Conservation (phyloP, 2,888 invertebrate species). For the Rugalucina vietnamica region DNA sequence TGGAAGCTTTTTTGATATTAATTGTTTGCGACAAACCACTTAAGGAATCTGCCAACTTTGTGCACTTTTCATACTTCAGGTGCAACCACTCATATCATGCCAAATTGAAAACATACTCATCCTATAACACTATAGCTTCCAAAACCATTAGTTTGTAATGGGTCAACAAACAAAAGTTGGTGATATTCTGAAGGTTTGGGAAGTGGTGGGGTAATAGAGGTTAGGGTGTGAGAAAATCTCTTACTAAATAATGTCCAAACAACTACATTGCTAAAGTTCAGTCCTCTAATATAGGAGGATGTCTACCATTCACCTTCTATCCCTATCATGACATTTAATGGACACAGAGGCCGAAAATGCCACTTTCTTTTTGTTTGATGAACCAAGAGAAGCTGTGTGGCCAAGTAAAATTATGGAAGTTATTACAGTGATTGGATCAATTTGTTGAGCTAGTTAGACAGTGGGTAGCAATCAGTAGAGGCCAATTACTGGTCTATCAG, state of each 20-base stretch:
- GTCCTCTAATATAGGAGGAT: too few species aligned
- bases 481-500: slow-evolving; percentile 1
- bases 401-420: neutral
- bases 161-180: too few species aligned
- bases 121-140: too few species aligned
- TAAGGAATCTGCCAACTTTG: neutral
- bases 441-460: slow-evolving; percentile 8
- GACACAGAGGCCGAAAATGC: too few species aligned
- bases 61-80: neutral
- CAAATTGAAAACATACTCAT: neutral
- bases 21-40: neutral
- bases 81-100: neutral
- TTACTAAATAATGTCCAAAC: too few species aligned
- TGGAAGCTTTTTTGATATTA: neutral
- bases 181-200: too few species aligned
- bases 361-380: neutral
- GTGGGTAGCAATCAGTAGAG: neutral
- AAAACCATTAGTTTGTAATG: too few species aligned
- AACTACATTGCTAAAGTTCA: too few species aligned
- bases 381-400: neutral
- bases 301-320: too few species aligned
- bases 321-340: too few species aligned
- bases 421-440: slow-evolving; percentile 7
- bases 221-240: too few species aligned
- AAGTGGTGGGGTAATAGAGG: too few species aligned